Conservation (phyloP, 2,888 invertebrate species). For the Xanthorhoe spadicearia region DNA sequence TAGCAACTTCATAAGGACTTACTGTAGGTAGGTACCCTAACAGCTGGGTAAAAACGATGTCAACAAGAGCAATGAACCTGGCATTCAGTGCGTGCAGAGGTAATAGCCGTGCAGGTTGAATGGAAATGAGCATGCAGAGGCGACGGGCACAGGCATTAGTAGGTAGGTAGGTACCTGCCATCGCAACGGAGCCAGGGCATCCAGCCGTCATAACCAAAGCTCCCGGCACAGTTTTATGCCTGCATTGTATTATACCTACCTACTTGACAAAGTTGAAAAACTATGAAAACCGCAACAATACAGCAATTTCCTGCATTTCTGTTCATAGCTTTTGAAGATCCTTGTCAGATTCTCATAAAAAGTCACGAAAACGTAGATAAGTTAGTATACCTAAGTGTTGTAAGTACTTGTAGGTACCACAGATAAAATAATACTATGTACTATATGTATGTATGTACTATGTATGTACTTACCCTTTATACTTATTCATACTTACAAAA, state of each 20-base stretch:
- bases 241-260: constrained; percentile 8
- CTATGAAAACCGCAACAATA: no score
- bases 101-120: constrained; percentile 50
- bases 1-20: neutral
- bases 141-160: constrained; percentile 56
- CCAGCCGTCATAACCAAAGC: constrained; percentile 22
- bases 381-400: no score
- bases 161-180: constrained; percentile 45
- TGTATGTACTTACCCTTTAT: no score
- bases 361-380: no score
- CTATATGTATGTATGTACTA: no score
- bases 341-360: no score
- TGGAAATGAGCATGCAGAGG: constrained; percentile 55
- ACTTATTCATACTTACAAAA: no score
- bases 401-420: no score
- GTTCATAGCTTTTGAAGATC: no score
- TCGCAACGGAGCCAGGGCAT: constrained; percentile 43
- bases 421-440: no score
- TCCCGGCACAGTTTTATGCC: neutral
- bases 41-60: constrained; percentile 44
- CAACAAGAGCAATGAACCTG: constrained; percentile 51
- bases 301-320: no score
- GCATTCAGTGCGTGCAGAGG: constrained; percentile 58
- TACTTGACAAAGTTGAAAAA: no score
- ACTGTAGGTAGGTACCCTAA: neutral